phyloP scores from a whole-genome alignment of 2,797 vertebrate genomes.

The Enoplosus armatus region DNA sequence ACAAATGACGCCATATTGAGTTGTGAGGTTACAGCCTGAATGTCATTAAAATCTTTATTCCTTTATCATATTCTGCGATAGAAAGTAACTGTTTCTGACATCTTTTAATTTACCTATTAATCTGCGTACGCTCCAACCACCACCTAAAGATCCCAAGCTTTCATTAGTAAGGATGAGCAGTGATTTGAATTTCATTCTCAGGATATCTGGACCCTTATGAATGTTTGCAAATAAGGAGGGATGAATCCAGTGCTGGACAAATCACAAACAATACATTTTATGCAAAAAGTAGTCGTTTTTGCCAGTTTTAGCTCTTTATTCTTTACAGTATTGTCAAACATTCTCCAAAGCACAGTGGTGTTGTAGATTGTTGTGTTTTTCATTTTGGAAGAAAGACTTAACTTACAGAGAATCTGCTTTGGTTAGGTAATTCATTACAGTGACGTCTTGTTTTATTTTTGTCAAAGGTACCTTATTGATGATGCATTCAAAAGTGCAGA shows the following conservation, averaged over 20 bases:
- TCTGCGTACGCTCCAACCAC: background rate
- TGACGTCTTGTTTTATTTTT: conserved; percentile 26
- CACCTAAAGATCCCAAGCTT: background rate
- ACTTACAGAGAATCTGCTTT: background rate
- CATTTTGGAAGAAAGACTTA: background rate
- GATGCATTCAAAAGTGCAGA: conserved; percentile 9
- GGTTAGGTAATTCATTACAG: background rate
- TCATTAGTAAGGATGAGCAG: background rate
- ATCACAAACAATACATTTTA: background rate
- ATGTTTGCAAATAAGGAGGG: background rate
- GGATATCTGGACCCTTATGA: background rate
- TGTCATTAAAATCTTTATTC: background rate
- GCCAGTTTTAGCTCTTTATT: background rate
- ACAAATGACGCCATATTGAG: background rate
- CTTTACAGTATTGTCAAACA: too few relatives aligned
- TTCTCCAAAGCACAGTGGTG: background rate
- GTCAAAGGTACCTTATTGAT: conserved; percentile 1
- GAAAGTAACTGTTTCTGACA: background rate
- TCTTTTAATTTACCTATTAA: background rate
- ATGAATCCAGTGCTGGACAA: background rate
- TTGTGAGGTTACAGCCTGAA: background rate
- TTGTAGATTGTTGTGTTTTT: conserved; percentile 13
- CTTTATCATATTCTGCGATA: background rate
- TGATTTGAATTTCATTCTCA: background rate
- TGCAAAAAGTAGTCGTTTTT: too few relatives aligned